Percentiles rank a stretch among this genome's conserved stretches.
Conservation (phyloP, 2,888 invertebrate genomes). For the Rutpela maculata region DNA sequence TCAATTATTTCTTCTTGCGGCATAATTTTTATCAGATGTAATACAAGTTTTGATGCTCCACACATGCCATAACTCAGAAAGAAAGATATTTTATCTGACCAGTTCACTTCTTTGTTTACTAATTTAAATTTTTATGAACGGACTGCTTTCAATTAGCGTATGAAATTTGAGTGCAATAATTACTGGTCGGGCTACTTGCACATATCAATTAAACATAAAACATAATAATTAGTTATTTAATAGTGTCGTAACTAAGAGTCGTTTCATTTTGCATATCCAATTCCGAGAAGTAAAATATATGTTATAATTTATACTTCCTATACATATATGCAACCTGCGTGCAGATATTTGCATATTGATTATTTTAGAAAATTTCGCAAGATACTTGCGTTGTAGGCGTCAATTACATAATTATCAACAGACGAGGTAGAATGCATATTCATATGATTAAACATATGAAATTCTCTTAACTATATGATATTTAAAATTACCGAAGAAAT, state of each 20-base stretch:
- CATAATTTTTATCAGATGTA: no score
- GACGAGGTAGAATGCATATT: background rate
- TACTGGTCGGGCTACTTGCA: constrained; percentile 22
- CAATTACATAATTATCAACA: constrained; percentile 49
- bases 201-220: constrained; percentile 43
- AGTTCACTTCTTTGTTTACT: background rate
- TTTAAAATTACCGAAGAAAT: background rate
- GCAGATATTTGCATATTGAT: constrained; percentile 48
- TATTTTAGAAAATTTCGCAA: constrained; percentile 48
- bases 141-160: constrained; percentile 17
- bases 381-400: constrained; percentile 48
- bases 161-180: constrained; percentile 28
- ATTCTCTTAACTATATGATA: background rate
- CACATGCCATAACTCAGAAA: no score
- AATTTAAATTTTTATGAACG: background rate
- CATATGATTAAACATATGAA: background rate
- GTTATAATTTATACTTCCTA: constrained; percentile 52
- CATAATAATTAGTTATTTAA: constrained; percentile 46
- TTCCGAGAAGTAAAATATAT: constrained; percentile 42
- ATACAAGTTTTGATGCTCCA: no score
- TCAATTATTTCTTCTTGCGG: no score
- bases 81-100: background rate
- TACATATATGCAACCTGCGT: constrained; percentile 43
- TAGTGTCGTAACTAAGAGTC: constrained; percentile 35
- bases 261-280: constrained; percentile 37